Percentiles rank a stretch among this genome's conserved stretches.
Conservation (phyloP, 1,140 invertebrate genomes). For the Lordiphosa collinella region DNA sequence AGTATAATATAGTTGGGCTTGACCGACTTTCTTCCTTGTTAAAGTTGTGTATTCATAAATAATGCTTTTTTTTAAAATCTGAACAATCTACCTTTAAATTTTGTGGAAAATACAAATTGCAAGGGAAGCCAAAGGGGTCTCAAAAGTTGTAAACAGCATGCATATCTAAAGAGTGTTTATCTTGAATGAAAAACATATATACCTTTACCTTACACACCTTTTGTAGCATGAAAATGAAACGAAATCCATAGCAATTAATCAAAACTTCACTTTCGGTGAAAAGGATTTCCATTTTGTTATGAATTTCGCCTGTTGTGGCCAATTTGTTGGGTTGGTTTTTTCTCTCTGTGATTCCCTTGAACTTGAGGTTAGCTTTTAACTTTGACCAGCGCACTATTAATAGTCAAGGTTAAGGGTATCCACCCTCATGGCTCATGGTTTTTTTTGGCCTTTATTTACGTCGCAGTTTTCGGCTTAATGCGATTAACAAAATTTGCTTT, state of each 20-base stretch:
- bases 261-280: slow-evolving; percentile 23
- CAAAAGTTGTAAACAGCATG: too few species aligned
- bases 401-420: slow-evolving; percentile 59
- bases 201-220: too few species aligned
- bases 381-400: slow-evolving; percentile 22
- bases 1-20: too few species aligned
- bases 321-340: slow-evolving; percentile 33
- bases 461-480: slow-evolving; percentile 28
- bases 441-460: slow-evolving; percentile 14
- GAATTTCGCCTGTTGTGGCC: slow-evolving; percentile 40
- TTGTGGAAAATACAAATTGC: too few species aligned
- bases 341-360: slow-evolving; percentile 47
- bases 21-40: too few species aligned
- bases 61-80: too few species aligned
- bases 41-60: too few species aligned
- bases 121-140: too few species aligned
- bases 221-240: too few species aligned
- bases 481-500: slow-evolving; percentile 40
- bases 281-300: slow-evolving; percentile 12
- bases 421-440: neutral
- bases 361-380: slow-evolving; percentile 42
- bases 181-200: too few species aligned
- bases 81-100: too few species aligned
- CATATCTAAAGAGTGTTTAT: too few species aligned
- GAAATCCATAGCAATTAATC: slow-evolving; percentile 22